A percentile compares a stretch with the other conserved stretches of the same genome.
These are phyloP conservation scores for Rhinopithecus roxellana DNA, from an alignment of 2,113 vertebrate species.

Conservation along the genomic window DNA sequence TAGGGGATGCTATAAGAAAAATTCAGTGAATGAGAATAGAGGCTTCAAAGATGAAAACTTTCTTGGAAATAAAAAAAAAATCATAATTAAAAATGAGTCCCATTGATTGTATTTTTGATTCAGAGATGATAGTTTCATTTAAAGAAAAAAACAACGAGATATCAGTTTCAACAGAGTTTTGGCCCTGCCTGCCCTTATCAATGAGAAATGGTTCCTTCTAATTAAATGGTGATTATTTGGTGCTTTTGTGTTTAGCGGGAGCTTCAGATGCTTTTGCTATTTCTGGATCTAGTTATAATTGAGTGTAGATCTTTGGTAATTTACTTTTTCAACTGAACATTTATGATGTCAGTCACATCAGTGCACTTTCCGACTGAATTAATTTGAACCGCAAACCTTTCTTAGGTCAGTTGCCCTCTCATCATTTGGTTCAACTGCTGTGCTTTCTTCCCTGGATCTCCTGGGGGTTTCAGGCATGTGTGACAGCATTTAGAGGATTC, in stretches of 20 bases:
- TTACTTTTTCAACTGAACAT: not conserved
- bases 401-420: not conserved
- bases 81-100: not conserved
- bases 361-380: not conserved
- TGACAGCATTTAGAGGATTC: not conserved
- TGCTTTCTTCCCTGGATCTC: not conserved
- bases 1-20: not conserved
- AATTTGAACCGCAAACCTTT: not conserved
- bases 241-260: not conserved
- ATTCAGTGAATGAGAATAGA: not conserved
- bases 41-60: not conserved
- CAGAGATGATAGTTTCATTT: not conserved
- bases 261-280: not conserved
- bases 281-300: not conserved
- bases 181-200: not conserved
- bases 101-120: not conserved
- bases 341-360: not conserved
- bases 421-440: fast-evolving
- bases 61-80: not conserved
- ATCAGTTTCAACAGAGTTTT: not conserved
- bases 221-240: not conserved
- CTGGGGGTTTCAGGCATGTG: not conserved
- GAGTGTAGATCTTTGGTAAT: not conserved
- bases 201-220: not conserved
- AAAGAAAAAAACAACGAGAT: not conserved